Conservation (phyloP, 2,888 invertebrate species). For the Eumacrocentrus americanus region DNA sequence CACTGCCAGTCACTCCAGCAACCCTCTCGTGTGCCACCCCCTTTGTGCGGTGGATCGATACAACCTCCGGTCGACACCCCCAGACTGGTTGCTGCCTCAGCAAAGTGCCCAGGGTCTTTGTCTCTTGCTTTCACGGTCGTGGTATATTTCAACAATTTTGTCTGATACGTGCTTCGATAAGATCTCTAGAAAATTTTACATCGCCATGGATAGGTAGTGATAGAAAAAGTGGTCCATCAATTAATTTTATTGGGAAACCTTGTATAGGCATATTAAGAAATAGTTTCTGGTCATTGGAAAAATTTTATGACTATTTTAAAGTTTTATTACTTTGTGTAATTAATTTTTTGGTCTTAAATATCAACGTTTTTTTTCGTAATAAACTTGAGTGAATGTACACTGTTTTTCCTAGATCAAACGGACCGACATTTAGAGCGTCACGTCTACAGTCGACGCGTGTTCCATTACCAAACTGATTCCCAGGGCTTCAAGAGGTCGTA, state of each 20-base stretch:
- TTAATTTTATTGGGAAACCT: too few species aligned
- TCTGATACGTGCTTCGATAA: neutral
- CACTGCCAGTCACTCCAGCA: constrained; percentile 24
- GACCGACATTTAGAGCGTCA: neutral
- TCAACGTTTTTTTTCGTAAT: neutral
- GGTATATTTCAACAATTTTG: constrained; percentile 13
- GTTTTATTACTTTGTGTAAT: too few species aligned
- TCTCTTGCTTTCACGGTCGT: neutral
- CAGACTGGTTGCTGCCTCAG: neutral
- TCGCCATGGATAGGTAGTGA: too few species aligned
- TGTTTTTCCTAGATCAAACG: constrained; percentile 1
- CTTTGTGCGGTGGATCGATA: constrained; percentile 11
- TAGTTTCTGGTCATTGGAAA: too few species aligned
- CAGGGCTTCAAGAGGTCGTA: constrained; percentile 33
- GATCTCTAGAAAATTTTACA: neutral
- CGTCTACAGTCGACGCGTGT: constrained; percentile 22
- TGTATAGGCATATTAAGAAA: too few species aligned
- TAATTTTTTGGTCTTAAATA: too few species aligned
- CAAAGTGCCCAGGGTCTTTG: neutral
- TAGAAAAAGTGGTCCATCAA: too few species aligned
- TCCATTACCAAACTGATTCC: constrained; percentile 36
- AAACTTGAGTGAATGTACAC: too few species aligned
- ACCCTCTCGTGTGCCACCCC: constrained; percentile 28
- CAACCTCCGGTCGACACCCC: constrained; percentile 27
- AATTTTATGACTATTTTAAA: too few species aligned